Conservation (phyloP, 2,797 vertebrate species). For the Typhlichthys subterraneus region DNA sequence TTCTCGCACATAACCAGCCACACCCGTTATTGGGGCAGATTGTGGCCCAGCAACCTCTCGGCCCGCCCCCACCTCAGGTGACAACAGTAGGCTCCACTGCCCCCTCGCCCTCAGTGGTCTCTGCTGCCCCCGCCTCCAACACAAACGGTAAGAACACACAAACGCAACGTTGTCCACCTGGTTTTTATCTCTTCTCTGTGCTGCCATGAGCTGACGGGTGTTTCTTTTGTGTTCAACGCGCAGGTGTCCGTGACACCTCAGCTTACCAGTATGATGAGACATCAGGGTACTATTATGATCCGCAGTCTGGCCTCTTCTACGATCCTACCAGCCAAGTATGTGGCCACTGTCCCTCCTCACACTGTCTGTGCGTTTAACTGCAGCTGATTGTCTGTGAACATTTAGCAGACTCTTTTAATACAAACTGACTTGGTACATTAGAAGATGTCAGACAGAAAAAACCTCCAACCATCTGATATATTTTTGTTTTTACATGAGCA, state of each 20-base stretch:
- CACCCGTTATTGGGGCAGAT: slow-evolving; percentile 37
- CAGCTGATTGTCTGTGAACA: no score
- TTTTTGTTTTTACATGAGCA: neutral
- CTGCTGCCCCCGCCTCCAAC: neutral
- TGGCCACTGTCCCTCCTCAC: slow-evolving; percentile 4
- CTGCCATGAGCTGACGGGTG: no score
- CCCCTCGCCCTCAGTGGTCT: slow-evolving; percentile 19
- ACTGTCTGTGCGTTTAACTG: neutral
- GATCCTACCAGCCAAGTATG: slow-evolving; percentile 90
- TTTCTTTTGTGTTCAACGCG: neutral
- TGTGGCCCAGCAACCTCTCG: slow-evolving; percentile 33
- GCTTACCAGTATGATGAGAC: slow-evolving; percentile 92
- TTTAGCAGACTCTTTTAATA: no score
- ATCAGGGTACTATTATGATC: slow-evolving; percentile 94
- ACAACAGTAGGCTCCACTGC: slow-evolving; percentile 33
- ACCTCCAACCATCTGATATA: no score
- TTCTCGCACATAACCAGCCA: slow-evolving; percentile 20
- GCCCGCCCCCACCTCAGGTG: slow-evolving; percentile 18
- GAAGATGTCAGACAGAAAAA: no score
- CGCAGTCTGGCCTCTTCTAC: slow-evolving; percentile 89
- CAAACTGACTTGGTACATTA: no score
- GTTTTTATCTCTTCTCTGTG: no score
- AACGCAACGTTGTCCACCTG: no score
- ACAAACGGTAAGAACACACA: slow-evolving; percentile 42
- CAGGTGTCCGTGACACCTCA: slow-evolving; percentile 86